Evolutionary conservation across 2,888 invertebrate species (phyloP), one percentile per base, ranked within the genome.

Genomic region (Rutpela maculata): DNA sequence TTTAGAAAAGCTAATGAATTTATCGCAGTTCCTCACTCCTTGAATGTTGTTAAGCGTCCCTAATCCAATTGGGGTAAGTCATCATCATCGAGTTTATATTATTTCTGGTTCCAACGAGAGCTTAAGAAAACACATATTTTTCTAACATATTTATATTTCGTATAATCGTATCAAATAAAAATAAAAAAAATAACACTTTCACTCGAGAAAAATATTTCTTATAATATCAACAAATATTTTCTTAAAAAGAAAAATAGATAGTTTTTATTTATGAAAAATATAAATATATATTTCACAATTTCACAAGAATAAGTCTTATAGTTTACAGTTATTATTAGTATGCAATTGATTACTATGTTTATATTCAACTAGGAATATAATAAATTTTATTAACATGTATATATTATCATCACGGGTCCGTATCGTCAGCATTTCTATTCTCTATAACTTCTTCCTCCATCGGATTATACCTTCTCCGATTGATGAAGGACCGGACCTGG

Each of bases 351-450:
- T 69, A 69, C 35, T 35, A 18, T 22, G 43, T 38, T 43, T 60
- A 70, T 57, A 50, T 70, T 43, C 60, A 43, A 38, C 43, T 70
- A 70, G 15, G 56, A 69, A 57, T 69, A 57, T 19, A 69, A 22
- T 60, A 59, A 17, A 43, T 26, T 59, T 60, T 38, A 60, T 12
- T 7, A 57, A 56, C n/a, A 62, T 31, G 1, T 62, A 57, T n/a
- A 12, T 65, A 59, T 62, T 65, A 59, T 62, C 17, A 62, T 79
- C 71, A 83, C 18, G 76, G 76, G 71, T 82, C 81, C 6, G 80
- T 79, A 70, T 85, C 86, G 31, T 88, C 88, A 1, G 89, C 90
- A 55, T 87, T 86, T 66, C 87, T 84, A 80, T 90, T 89, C 66
- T 88, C 88, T 50, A 89, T 86, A 26, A 85, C 84, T 55, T 87